phyloP scores from a whole-genome alignment of 2,797 vertebrate species.

The Molothrus aeneus region DNA sequence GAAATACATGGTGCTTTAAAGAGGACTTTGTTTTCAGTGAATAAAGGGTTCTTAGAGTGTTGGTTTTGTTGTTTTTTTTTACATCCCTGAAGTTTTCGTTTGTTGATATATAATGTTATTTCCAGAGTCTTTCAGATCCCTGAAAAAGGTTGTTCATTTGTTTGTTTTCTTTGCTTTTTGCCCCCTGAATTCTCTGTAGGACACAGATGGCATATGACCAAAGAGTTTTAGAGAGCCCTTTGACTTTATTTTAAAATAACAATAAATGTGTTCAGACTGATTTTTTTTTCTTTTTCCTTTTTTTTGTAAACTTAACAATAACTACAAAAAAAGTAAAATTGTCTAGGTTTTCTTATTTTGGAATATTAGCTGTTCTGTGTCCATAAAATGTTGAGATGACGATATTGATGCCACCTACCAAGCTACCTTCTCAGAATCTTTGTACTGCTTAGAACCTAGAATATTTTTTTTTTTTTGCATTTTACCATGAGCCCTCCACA shows the following conservation, averaged over 20 bases:
- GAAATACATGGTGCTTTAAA: neutral
- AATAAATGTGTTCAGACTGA: slow-evolving; percentile 22
- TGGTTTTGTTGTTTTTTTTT: neutral
- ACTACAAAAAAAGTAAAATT: neutral
- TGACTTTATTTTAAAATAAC: slow-evolving; percentile 40
- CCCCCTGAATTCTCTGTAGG: neutral
- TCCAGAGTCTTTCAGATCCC: neutral
- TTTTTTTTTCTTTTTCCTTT: neutral
- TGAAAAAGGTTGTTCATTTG: neutral
- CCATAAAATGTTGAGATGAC: neutral
- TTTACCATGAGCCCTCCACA: neutral
- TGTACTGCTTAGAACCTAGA: neutral
- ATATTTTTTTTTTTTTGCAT: neutral
- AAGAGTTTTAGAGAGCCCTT: slow-evolving; percentile 6
- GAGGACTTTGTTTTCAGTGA: neutral
- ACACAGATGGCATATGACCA: neutral
- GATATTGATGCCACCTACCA: neutral
- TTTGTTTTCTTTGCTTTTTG: neutral
- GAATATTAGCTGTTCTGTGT: neutral
- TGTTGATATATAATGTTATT: neutral
- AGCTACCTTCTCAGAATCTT: neutral
- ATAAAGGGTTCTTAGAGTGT: neutral
- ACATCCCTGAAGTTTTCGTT: neutral
- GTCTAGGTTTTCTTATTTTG: neutral
- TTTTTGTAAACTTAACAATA: neutral